Evolutionary conservation across 2,888 invertebrate genomes (phyloP).

Genomic region (Drosophila paranaensis): DNA sequence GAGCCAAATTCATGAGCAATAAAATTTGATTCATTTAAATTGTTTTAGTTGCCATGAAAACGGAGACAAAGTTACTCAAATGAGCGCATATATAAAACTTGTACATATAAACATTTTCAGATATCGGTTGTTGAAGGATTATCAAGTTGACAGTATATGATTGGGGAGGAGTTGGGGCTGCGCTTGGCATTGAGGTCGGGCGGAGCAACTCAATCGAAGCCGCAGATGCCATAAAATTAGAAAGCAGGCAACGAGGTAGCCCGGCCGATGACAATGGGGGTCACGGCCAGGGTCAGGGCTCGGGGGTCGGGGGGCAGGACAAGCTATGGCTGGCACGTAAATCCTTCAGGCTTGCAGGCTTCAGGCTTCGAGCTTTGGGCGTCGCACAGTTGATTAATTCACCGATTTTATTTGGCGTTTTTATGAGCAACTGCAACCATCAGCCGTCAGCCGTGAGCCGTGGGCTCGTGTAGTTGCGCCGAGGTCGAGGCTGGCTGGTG

Average conservation of each 20-base stretch:
- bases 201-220: conserved; percentile 42
- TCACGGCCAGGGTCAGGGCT: conserved; percentile 6
- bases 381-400: conserved; percentile 68
- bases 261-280: conserved; percentile 33
- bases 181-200: not conserved
- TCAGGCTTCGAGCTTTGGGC: conserved; percentile 35
- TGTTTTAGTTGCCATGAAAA: conserved; percentile 29
- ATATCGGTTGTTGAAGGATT: not conserved
- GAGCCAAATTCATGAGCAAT: conserved; percentile 32
- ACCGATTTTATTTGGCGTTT: conserved; percentile 70
- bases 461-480: not conserved
- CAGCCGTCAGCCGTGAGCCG: conserved; percentile 21
- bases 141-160: conserved; percentile 27
- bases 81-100: not conserved
- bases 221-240: conserved; percentile 49
- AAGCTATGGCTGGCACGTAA: conserved; percentile 33
- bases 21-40: conserved; percentile 34
- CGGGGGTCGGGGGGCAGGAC: too few relatives aligned
- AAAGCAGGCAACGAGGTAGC: conserved; percentile 24
- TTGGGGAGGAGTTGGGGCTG: not conserved
- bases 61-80: conserved; percentile 19
- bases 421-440: conserved; percentile 63
- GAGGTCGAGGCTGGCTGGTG: not conserved
- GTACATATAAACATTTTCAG: too few relatives aligned
- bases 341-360: conserved; percentile 49